Evolutionary conservation across 1,140 invertebrate species (phyloP), one percentile per base, ranked within the genome.

Genomic region (Vanessa tameamea): DNA sequence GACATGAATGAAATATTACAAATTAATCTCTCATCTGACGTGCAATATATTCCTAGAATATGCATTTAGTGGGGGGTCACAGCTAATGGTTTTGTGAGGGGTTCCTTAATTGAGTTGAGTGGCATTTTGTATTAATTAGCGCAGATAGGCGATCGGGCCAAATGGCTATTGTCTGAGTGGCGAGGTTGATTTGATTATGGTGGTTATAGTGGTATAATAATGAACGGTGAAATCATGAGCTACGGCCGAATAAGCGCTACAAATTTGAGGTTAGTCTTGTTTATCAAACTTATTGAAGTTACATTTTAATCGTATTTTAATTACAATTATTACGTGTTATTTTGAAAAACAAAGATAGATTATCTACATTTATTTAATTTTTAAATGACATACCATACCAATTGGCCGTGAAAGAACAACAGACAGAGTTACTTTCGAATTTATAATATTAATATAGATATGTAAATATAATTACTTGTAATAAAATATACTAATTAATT

Each of bases 101-200:
- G 55, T 8, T 26, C 23, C 47, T 43, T 63, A 31, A 61, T 47
- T 69, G 68, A 15, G 50, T 50, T 67, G 15, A 67, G 15, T n/a
- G 26, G 69, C 50, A 23, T 61, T 72, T 68, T 51, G 59, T 71
- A 72, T 76, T 61, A 76, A 76, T 73, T 76, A 76, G 74, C 64
- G 51, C 74, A 75, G 72, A 68, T 75, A 72, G 64, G 63, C n/a
- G 68, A 71, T n/a, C 57, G 65, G 47, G 65, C 31, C 51, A 37
- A 66, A 15, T 65, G 37, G 61, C 47, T 48, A 31, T 69, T 69
- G 55, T 59, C 55, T 59, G 20, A 61, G 55, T 61, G 37, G 14
- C 15, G 15, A n/a, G 20, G 15, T 69, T 69, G 26, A 55, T n/a
- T 59, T 59, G 55, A n/a, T 59, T n/a, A 59, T 26, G 8, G 53